Base-by-base conservation (phyloP, 2,797 vertebrate genomes). In the Danio kyathit region DNA sequence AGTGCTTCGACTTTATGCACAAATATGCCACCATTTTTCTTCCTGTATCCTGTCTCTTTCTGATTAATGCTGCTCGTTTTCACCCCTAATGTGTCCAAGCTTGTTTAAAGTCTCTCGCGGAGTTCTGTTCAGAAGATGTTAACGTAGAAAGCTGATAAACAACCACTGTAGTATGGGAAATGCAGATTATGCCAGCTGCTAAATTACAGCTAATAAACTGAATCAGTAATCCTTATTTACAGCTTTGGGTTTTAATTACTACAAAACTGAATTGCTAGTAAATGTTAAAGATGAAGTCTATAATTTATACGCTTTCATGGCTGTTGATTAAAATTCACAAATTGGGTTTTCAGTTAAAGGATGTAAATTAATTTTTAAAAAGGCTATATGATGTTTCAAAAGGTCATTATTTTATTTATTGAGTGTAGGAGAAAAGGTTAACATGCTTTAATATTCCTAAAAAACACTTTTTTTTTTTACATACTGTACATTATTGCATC, bases 41-140 rank as follows among this genome's bases (percentile, higher is more conserved):
- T 41, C 38, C n/a, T 17, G 5, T 64, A 17, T 46, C 60, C 19
- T 73, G 38, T 72, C 38, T 29, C 52, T n/a, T 57, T 5, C 40
- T 54, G 77, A 73, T 56, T 40, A 54, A 80, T 56, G 49, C 13
- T 17, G 5, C 69, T 73, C 19, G 56, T 56, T 80, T 73, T 48
- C 59, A 46, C 40, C 60, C 41, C 10, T 60, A 46, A 46, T 2
- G 0, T 56, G 9, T 38, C 9, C 46, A 29, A 52, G 46, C 76
- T 16, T 63, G 40, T 71, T 63, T 56, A 60, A 80, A 64, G 57
- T 73, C 40, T 73, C 49, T 13, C 40, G 57, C 43, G 21, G 69
- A 65, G 10, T 46, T 64, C 29, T 1, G 38, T 43, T 57, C 61
- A 43, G 61, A 46, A 70, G 38, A 65, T n/a, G 59, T 51, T 63